These are phyloP conservation scores for Ceuthmochares aereus DNA, from an alignment of 2,113 vertebrate species.

Conservation along the genomic window DNA sequence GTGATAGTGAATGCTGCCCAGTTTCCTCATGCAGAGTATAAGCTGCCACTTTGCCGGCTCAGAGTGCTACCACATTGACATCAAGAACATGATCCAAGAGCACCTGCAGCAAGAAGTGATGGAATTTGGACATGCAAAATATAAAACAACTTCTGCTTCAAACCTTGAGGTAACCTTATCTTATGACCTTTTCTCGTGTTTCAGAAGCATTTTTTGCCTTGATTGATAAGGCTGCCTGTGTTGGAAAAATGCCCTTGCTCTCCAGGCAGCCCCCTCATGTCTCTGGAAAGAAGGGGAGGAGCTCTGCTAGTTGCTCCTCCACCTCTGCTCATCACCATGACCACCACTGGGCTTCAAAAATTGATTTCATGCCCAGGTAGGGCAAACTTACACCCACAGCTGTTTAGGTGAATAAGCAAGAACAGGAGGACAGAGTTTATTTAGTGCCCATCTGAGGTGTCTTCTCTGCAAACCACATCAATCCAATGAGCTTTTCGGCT, in stretches of 20 bases:
- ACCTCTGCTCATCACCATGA: neutral
- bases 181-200: neutral
- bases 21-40: slow-evolving; percentile 40
- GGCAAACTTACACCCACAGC: neutral
- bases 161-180: neutral
- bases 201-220: neutral
- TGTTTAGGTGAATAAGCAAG: neutral
- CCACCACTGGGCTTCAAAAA: neutral
- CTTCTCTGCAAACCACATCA: neutral
- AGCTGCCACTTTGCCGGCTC: slow-evolving; percentile 83
- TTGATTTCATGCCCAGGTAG: neutral
- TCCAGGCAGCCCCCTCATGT: neutral
- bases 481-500: neutral
- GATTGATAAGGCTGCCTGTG: neutral
- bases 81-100: slow-evolving; percentile 89
- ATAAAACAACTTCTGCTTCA: neutral
- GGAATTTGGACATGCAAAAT: neutral
- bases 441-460: too few species aligned
- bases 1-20: neutral
- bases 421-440: neutral
- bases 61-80: slow-evolving; percentile 88
- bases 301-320: neutral
- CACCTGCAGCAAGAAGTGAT: slow-evolving; percentile 80
- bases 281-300: neutral
- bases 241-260: neutral